Evolutionary conservation across 1,140 invertebrate species (phyloP), one percentile per base, ranked within the genome.

Genomic region (Bradynema listronoti): DNA sequence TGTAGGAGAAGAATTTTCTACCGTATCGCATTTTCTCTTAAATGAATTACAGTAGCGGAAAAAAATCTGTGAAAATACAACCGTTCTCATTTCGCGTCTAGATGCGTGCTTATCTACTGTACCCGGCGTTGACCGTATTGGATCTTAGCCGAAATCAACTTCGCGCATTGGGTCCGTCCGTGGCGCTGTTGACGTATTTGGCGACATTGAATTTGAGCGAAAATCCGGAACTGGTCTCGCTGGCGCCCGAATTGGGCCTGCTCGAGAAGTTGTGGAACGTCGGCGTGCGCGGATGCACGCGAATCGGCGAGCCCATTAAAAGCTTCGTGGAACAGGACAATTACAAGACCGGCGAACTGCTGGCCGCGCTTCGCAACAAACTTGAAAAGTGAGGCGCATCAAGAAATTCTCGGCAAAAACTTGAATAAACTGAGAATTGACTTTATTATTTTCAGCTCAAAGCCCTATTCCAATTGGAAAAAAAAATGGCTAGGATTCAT

Each of bases 321-420:
- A 87, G 88, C 0, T 90, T 97, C 86, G 88, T 96, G 33, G 87
- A 88, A 25, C 87, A 86, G 47, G 91, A 91, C 71, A 89, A 90
- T 57, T 90, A 89, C 74, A 93, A 93, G 81, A 94, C 91, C 4
- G 90, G 90, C 84, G 92, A 97, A 77, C 88, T 99, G 34, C 85
- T 97, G 33, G 90, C 90, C 0, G 96, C 95, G 80, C 83, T 98
- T 0, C 91, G 93, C 77, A 83, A 83, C 19, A 78, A 83, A 5
- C 68, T 83, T n/a, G 83, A 85, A 75, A 81, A 84, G 81, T 83
- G 71, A 78, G 80, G 76, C 1, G n/a, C n/a, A n/a, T n/a, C n/a
- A n/a, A n/a, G n/a, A n/a, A n/a, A n/a, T n/a, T n/a, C n/a, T n/a
- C n/a, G n/a, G n/a, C n/a, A n/a, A n/a, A n/a, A n/a, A n/a, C n/a